These are phyloP conservation scores for Drosophila nigricruria DNA, from an alignment of 2,888 invertebrate genomes.

Conservation along the genomic window DNA sequence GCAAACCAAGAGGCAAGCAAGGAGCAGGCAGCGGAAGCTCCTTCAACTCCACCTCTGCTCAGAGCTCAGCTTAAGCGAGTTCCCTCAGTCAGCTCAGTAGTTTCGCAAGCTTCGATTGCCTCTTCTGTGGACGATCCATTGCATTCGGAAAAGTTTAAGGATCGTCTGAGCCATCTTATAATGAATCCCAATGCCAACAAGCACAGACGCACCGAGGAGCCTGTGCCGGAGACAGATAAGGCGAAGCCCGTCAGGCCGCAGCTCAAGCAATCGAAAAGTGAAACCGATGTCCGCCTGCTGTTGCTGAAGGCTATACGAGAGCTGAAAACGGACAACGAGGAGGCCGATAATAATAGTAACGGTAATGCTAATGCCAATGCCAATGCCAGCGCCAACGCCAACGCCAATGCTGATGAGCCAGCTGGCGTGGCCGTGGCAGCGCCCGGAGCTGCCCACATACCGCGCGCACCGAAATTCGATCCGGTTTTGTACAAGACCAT, in stretches of 20 bases:
- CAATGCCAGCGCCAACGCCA: conserved; percentile 2
- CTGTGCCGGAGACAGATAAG: conserved; percentile 1
- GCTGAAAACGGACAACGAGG: conserved; percentile 61
- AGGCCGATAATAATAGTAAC: conserved; percentile 23
- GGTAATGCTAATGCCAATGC: conserved; percentile 3
- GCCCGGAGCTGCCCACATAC: conserved; percentile 58
- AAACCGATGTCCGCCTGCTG: conserved; percentile 77
- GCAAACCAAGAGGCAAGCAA: neutral
- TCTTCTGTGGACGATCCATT: conserved; percentile 71
- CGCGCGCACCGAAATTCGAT: conserved; percentile 84
- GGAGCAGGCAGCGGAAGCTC: neutral
- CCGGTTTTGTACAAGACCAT: conserved; percentile 82
- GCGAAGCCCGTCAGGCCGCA: conserved; percentile 37
- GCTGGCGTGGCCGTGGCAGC: conserved; percentile 11
- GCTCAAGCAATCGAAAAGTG: conserved; percentile 82
- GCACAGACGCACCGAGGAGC: conserved; percentile 30
- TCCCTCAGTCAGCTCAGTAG: conserved; percentile 35
- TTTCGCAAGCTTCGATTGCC: conserved; percentile 56
- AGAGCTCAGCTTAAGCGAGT: conserved; percentile 24
- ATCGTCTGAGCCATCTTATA: conserved; percentile 76
- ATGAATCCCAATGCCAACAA: conserved; percentile 52
- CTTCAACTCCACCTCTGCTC: neutral
- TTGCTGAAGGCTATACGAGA: conserved; percentile 69
- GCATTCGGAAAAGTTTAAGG: conserved; percentile 79
- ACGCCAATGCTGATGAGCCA: conserved; percentile 7